Evolutionary conservation across 1,140 invertebrate genomes (phyloP).

Genomic region (Coptotermes formosanus): DNA sequence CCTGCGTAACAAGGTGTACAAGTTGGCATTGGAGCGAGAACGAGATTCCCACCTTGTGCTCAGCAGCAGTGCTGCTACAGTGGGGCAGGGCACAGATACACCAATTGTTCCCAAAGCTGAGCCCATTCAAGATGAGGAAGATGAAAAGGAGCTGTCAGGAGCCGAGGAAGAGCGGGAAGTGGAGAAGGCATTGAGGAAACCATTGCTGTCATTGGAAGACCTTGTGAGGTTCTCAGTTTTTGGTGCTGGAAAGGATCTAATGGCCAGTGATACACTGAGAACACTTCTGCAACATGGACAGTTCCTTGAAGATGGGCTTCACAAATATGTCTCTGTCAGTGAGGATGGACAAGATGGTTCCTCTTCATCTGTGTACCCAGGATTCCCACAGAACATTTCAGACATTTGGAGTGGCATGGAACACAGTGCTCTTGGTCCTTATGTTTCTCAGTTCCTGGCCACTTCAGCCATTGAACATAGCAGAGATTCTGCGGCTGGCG

Average conservation of each 20-base stretch:
- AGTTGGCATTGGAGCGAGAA: slow-evolving; percentile 71
- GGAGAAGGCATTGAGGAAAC: slow-evolving; percentile 58
- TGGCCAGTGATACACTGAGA: slow-evolving; percentile 55
- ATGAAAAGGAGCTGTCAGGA: slow-evolving; percentile 61
- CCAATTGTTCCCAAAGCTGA: slow-evolving; percentile 46
- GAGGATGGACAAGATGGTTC: slow-evolving; percentile 21
- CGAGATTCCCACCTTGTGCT: slow-evolving; percentile 53
- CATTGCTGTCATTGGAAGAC: slow-evolving; percentile 59
- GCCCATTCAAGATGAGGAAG: slow-evolving; percentile 58
- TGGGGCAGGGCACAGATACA: background rate
- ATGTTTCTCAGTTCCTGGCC: slow-evolving; percentile 56
- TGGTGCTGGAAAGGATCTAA: slow-evolving; percentile 42
- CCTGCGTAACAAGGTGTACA: slow-evolving; percentile 90
- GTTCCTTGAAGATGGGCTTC: slow-evolving; percentile 44
- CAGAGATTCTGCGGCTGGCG: slow-evolving; percentile 2
- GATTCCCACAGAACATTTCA: slow-evolving; percentile 24
- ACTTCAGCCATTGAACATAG: slow-evolving; percentile 23
- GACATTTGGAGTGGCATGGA: slow-evolving; percentile 52
- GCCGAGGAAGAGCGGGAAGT: slow-evolving; percentile 66
- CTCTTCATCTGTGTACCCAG: slow-evolving; percentile 25
- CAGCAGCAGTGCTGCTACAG: slow-evolving; percentile 37
- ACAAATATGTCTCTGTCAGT: slow-evolving; percentile 26
- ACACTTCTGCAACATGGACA: slow-evolving; percentile 54
- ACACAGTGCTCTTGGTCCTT: slow-evolving; percentile 56
- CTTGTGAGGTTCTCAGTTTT: slow-evolving; percentile 56